Conservation (phyloP, 2,888 invertebrate genomes). For the Metopia argyrocephala region DNA sequence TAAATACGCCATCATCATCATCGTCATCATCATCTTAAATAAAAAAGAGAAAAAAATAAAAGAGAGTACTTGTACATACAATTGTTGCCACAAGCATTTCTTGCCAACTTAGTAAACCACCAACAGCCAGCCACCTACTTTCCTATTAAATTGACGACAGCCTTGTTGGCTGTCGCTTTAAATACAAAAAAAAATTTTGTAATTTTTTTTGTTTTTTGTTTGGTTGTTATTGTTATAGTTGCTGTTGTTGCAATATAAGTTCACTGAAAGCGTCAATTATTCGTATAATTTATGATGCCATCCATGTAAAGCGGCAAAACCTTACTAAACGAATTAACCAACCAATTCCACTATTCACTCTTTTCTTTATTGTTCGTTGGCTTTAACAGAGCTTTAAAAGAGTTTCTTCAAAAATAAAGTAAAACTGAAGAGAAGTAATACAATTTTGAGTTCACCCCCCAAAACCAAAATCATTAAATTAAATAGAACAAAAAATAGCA, state of each 20-base stretch:
- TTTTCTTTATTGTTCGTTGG: slow-evolving; percentile 7
- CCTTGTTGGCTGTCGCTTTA: slow-evolving; percentile 48
- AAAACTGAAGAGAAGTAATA: no score
- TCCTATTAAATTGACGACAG: slow-evolving; percentile 52
- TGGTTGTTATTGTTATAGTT: slow-evolving; percentile 15
- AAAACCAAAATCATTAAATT: no score
- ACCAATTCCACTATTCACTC: slow-evolving; percentile 18
- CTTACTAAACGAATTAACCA: slow-evolving; percentile 51
- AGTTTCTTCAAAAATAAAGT: no score
- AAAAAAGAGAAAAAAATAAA: background rate
- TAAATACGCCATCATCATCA: slow-evolving; percentile 12
- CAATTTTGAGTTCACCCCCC: no score
- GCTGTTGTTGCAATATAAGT: slow-evolving; percentile 43
- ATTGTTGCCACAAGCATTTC: slow-evolving; percentile 4
- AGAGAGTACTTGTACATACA: no score
- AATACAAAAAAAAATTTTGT: background rate
- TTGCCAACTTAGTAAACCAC: background rate
- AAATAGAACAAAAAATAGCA: no score
- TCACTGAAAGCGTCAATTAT: slow-evolving; percentile 67
- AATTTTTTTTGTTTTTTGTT: slow-evolving; percentile 1
- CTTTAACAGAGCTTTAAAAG: slow-evolving; percentile 27
- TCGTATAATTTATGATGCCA: slow-evolving; percentile 67
- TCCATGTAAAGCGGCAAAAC: slow-evolving; percentile 54
- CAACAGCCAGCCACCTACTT: slow-evolving; percentile 29
- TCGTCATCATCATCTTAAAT: background rate